phyloP scores from a whole-genome alignment of 2,888 invertebrate species.

The Diarsia mendica region DNA sequence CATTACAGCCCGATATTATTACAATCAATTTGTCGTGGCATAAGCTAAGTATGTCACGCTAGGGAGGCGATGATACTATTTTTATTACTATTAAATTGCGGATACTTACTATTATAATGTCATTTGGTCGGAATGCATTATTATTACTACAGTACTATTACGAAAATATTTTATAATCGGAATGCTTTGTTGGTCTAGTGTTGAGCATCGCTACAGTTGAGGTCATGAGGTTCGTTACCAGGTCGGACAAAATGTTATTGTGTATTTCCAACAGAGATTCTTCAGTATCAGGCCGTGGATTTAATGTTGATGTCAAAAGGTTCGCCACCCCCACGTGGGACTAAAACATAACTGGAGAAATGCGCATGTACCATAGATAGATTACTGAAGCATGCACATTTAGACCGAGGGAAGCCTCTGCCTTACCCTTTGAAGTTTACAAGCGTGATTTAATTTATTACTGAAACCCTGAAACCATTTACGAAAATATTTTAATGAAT shows the following conservation, averaged over 20 bases:
- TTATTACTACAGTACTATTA: neutral
- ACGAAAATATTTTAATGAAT: slow-evolving; percentile 15
- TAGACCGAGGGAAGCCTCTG: no score
- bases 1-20: slow-evolving; percentile 38
- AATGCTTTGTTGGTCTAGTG: neutral
- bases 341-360: no score
- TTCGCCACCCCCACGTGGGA: no score
- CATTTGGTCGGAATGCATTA: neutral
- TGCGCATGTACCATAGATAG: neutral
- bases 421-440: neutral
- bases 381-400: neutral
- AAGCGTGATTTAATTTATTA: neutral
- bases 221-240: neutral
- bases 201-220: neutral
- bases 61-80: slow-evolving; percentile 21
- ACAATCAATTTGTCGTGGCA: slow-evolving; percentile 58
- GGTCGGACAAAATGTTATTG: no score
- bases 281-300: no score
- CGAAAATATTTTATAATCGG: slow-evolving; percentile 23
- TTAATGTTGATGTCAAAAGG: neutral
- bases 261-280: no score
- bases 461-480: neutral
- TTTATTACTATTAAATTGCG: slow-evolving; percentile 36
- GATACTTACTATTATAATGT: slow-evolving; percentile 8
- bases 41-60: slow-evolving; percentile 52